Evolutionary conservation across 2,797 vertebrate species (phyloP), one percentile per base, ranked within the genome.

Genomic region (Rhynchonycteris naso): DNA sequence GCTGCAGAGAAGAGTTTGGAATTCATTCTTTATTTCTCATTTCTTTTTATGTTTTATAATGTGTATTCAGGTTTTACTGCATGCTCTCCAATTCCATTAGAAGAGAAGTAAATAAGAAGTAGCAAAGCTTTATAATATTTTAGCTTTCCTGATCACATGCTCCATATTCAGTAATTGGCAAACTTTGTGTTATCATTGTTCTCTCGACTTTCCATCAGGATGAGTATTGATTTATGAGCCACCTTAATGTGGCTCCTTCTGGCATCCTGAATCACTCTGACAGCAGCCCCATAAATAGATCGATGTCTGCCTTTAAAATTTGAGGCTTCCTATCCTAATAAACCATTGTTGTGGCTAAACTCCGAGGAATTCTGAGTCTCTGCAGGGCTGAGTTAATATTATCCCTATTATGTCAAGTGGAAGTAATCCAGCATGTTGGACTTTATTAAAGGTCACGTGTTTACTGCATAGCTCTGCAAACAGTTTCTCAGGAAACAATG

Each of bases 191-290:
- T 86, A 63, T 82, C 74, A 95, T 83, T 91, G 54, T 81, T 83
- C 79, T 54, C n/a, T 90, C 90, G 87, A 38, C 22, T 87, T 92
- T 95, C 92, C 24, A 47, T 79, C 79, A 81, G 79, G 58, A 88
- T 71, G 19, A 65, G 88, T 90, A 95, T 90, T 97, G 94, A 97
- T 92, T 96, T 88, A 81, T 54, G 78, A 95, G 52, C 63, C 81
- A 75, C 16, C 59, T 78, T 91, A 83, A 80, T 58, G 56, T 78
- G 78, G 38, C n/a, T 83, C 69, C 91, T 95, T 95, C 75, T 75
- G 87, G 43, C 63, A 47, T 65, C 63, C 26, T 66, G 83, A 96
- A 86, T 95, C 87, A 93, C 30, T 35, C 38, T 74, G 93, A 94
- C 83, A 95, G 80, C 50, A 33, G 54, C 59, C 87, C 78, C 87